Base-by-base conservation (phyloP, 2,888 invertebrate genomes). In the Drosophila maculinotata region DNA sequence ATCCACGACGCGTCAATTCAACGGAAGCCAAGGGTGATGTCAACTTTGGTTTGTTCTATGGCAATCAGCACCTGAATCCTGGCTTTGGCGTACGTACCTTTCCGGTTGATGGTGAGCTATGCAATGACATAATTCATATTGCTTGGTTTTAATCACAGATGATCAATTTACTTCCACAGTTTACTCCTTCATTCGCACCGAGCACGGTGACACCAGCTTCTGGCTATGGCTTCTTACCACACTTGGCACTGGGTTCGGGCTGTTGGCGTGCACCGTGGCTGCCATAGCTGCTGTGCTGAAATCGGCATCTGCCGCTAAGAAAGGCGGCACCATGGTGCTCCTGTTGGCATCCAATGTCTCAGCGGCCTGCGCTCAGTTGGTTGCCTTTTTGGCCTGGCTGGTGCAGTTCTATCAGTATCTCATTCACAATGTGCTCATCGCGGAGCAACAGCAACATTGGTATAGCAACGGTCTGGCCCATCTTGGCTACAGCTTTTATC, bases 1-100 rank as follows among this genome's bases (percentile, higher is more conserved):
- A 92, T 69, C 95, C 95, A 1, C 93, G 93, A 79, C 92, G 95
- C n/a, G 33, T 42, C 9, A 90, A 90, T 63, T 87, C 90, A 49
- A 92, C 93, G 26, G 80, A 89, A 39, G 87, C 90, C 1, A 95
- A 94, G 49, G 97, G 97, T 0, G 93, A 93, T 73, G 94, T 97
- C 63, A 94, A 95, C 89, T 96, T 97, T 89, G 98, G 98, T 0
- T 93, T 98, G 7, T 97, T 98, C 88, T 95, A 95, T 83, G 98
- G 98, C 0, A 94, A 94, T 69, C 97, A 97, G 90, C 94, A 95
- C 77, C 91, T 98, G 30, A 95, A 97, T 90, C 94, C 94, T 59
- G 96, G 95, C 2, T 95, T 96, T 85, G 98, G 97, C 3, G 94
- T 94, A 93, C 94, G 97, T 86, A 93, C 93, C 52, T 93, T 95